Base-by-base conservation (phyloP, 2,888 invertebrate species). In the Euzetes globulus region DNA sequence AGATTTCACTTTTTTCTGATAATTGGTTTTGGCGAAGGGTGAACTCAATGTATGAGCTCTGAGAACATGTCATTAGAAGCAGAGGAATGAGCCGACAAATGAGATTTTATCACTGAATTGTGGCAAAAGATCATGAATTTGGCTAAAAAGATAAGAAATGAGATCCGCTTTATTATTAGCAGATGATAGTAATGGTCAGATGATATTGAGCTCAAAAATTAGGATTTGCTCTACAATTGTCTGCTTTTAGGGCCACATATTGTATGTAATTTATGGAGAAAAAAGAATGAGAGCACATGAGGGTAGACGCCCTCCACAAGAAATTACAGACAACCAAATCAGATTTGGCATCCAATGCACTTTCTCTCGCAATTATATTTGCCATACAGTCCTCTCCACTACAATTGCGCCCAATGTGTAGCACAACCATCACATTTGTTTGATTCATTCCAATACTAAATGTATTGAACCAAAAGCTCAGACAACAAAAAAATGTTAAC, bases 51-150 rank as follows among this genome's bases (percentile, higher is more conserved):
- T 11, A 5, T 60, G 27, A 29, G 15, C 15, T 13, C 25, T 47
- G 47, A 47, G 17, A 47, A 60, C 25, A 29, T 60, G 60, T 60
- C 60, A 60, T 60, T 60, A 60, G 33, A 29, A 60, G 60, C 60
- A 60, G 2, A 60, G 60, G 33, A 60, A 60, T 60, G 25, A 13
- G 22, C 2, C 6, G 29, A 60, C 29, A 60, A 60, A 60, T 60
- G 60, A 60, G 60, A 60, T 60, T 33, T 58, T 60, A 60, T 60
- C 60, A 60, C 29, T 33, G 33, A 60, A 60, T 60, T 60, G n/a
- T 19, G 29, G 25, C 60, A 29, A 60, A 27, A 29, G 60, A 60
- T 60, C 60, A 60, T 22, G 60, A 60, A 60, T 60, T 60, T 60
- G 60, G 60, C 60, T 4, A 11, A 47, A 60, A 33, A 60, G 60